phyloP scores from a whole-genome alignment of 2,888 invertebrate genomes.

The Argynnis bischoffii region DNA sequence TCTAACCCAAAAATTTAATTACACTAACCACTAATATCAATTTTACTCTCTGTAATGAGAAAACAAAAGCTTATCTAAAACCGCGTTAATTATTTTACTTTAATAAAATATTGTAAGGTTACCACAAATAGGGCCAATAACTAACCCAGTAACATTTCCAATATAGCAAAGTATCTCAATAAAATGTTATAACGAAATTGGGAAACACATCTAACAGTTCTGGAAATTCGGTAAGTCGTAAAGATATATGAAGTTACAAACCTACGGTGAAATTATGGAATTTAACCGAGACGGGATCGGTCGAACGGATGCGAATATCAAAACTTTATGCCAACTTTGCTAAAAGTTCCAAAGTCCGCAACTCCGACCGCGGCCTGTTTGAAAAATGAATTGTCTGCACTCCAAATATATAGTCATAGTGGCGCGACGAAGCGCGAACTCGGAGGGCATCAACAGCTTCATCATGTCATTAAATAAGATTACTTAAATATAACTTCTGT shows the following conservation, averaged over 20 bases:
- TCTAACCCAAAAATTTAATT: not conserved
- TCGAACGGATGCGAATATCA: constrained; percentile 70
- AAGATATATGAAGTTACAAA: constrained; percentile 46
- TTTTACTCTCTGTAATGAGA: constrained; percentile 3
- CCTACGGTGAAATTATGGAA: constrained; percentile 63
- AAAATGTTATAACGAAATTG: constrained; percentile 21
- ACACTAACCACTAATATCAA: constrained; percentile 4
- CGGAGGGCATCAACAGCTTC: constrained; percentile 35
- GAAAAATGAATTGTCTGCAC: constrained; percentile 81
- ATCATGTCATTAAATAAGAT: constrained; percentile 14
- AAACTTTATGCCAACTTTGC: constrained; percentile 65
- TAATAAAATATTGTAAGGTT: not conserved
- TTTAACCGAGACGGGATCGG: constrained; percentile 56
- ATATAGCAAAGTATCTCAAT: constrained; percentile 10
- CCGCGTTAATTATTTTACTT: constrained; percentile 1
- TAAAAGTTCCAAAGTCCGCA: constrained; percentile 61
- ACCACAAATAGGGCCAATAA: constrained; percentile 2
- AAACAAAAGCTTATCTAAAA: constrained; percentile 11
- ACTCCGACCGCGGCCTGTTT: constrained; percentile 65
- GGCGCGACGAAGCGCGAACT: constrained; percentile 43
- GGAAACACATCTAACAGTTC: constrained; percentile 27
- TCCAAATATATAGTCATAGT: constrained; percentile 74
- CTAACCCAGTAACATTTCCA: constrained; percentile 6
- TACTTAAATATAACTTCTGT: not conserved
- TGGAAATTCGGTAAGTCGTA: constrained; percentile 36